A percentile compares a stretch with the other conserved stretches of the same genome.
Evolutionary conservation across 64 coral and sea anemone genomes (phyloP).

Genomic region (Orbicella faveolata): DNA sequence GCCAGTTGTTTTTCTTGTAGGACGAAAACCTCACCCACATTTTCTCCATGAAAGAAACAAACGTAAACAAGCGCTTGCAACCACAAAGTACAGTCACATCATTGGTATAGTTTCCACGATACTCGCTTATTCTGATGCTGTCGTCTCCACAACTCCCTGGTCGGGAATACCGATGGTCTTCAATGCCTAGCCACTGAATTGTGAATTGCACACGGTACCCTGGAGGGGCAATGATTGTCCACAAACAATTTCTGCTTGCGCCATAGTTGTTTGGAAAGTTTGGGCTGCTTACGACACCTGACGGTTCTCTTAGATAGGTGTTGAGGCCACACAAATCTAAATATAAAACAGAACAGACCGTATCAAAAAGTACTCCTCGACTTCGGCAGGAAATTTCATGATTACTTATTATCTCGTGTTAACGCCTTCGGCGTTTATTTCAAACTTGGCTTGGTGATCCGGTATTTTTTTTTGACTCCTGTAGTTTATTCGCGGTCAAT

Average conservation of each 20-base stretch:
- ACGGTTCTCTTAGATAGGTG: neutral
- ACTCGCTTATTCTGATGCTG: neutral
- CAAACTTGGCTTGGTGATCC: no score
- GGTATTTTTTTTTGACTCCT: no score
- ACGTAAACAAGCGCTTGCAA: neutral
- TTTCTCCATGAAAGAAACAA: neutral
- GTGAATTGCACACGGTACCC: constrained; percentile 17
- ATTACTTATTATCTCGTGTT: no score
- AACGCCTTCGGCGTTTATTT: no score
- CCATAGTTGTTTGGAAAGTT: constrained; percentile 35
- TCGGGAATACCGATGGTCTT: neutral
- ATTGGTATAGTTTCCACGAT: neutral
- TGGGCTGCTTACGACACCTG: constrained; percentile 6
- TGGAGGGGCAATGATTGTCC: constrained; percentile 1
- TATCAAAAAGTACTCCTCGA: no score
- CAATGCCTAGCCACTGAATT: constrained; percentile 16
- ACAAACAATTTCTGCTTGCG: neutral
- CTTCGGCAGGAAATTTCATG: no score
- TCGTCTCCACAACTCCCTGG: neutral
- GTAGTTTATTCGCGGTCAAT: no score
- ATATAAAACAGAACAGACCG: neutral
- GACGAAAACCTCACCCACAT: constrained; percentile 1
- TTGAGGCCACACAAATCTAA: neutral
- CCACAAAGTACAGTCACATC: neutral
- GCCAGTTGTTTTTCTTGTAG: constrained; percentile 23